These are phyloP conservation scores for Drosophila anomelani DNA, from an alignment of 2,888 invertebrate species.

Conservation along the genomic window DNA sequence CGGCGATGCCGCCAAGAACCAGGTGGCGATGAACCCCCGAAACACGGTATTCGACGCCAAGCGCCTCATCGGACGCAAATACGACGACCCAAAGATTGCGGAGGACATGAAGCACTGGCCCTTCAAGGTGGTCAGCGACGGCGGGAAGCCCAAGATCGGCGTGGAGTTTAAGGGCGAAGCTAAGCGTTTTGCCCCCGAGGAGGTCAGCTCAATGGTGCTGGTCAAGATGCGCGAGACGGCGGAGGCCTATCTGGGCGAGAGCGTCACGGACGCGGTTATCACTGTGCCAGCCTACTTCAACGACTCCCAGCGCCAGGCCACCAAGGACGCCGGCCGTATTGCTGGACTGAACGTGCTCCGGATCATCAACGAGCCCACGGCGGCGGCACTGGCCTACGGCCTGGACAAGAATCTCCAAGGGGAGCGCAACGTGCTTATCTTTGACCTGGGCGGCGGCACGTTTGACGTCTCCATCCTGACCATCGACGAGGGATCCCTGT, in stretches of 20 bases:
- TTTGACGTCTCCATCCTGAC: slow-evolving; percentile 98
- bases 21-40: slow-evolving; percentile 94
- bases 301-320: slow-evolving; percentile 94
- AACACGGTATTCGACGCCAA: slow-evolving; percentile 97
- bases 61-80: slow-evolving; percentile 96
- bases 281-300: slow-evolving; percentile 96
- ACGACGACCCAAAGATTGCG: slow-evolving; percentile 94
- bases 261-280: slow-evolving; percentile 93
- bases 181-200: slow-evolving; percentile 95
- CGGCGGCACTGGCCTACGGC: slow-evolving; percentile 96
- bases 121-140: slow-evolving; percentile 93
- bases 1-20: slow-evolving; percentile 92
- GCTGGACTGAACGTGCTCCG: slow-evolving; percentile 95
- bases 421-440: slow-evolving; percentile 92
- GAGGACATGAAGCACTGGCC: slow-evolving; percentile 97
- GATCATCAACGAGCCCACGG: slow-evolving; percentile 96
- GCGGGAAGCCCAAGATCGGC: slow-evolving; percentile 92
- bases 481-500: slow-evolving; percentile 94
- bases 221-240: slow-evolving; percentile 97
- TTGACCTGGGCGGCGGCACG: slow-evolving; percentile 90
- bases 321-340: slow-evolving; percentile 96
- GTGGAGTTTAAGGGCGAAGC: slow-evolving; percentile 94
- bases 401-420: slow-evolving; percentile 92
- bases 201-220: slow-evolving; percentile 96
- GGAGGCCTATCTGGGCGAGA: slow-evolving; percentile 93